Conservation (phyloP, 2,113 vertebrate genomes). For the Catharus bicknelli region DNA sequence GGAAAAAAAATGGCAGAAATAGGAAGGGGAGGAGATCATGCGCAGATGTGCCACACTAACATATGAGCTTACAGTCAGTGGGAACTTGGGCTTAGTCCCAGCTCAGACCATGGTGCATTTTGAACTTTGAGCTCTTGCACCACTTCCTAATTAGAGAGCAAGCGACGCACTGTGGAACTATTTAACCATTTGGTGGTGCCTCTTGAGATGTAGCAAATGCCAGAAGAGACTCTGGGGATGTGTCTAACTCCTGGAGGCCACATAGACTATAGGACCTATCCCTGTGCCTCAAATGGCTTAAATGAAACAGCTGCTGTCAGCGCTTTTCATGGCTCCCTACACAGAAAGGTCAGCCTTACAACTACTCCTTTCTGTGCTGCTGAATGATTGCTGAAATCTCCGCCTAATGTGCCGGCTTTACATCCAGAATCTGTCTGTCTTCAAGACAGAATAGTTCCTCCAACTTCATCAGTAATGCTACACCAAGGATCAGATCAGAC, state of each 20-base stretch:
- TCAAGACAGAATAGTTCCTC: background rate
- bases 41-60: background rate
- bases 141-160: constrained; percentile 28
- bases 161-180: background rate
- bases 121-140: constrained; percentile 51
- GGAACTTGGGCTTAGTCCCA: constrained; percentile 38
- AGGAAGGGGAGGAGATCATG: background rate
- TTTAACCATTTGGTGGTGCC: constrained; percentile 26
- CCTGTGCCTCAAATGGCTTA: background rate
- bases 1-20: background rate
- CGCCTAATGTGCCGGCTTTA: background rate
- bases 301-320: background rate
- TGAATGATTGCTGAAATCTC: background rate
- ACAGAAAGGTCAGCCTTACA: background rate
- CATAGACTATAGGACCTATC: background rate
- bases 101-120: constrained; percentile 12
- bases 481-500: constrained; percentile 22
- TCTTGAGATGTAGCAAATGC: background rate
- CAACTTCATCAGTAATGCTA: background rate
- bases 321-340: background rate
- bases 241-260: background rate
- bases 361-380: background rate
- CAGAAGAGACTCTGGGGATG: background rate
- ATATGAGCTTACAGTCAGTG: background rate
- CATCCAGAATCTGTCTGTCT: background rate